A percentile compares a stretch with the other conserved stretches of the same genome.
These are phyloP conservation scores for Furnarius figulus DNA, from an alignment of 2,113 vertebrate genomes.

Conservation along the genomic window DNA sequence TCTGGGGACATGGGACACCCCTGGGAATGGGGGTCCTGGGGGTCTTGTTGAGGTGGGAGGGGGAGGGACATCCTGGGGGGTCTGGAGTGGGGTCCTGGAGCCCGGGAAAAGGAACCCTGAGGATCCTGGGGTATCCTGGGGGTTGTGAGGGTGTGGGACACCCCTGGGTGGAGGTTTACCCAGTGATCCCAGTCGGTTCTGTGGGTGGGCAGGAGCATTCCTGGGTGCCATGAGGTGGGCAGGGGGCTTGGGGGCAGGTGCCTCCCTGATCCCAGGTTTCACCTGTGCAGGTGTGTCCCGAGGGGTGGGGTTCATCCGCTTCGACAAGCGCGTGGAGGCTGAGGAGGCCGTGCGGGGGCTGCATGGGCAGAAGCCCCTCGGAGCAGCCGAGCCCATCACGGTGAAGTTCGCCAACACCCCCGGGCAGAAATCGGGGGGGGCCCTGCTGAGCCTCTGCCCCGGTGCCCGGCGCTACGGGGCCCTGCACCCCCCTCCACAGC, in stretches of 20 bases:
- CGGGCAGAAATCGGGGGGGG: constrained; percentile 94
- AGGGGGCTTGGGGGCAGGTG: no score
- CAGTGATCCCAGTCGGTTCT: neutral
- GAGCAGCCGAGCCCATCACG: constrained; percentile 91
- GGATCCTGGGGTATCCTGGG: no score
- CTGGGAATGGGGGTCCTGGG: no score
- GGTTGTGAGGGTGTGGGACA: neutral
- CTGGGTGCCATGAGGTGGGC: neutral
- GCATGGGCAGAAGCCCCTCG: constrained; percentile 93
- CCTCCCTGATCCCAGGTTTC: neutral
- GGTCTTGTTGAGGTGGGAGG: neutral
- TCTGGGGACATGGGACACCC: no score
- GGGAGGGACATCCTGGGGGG: no score
- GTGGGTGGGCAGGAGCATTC: neutral
- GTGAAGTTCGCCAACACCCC: constrained; percentile 98
- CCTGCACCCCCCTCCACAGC: constrained; percentile 91
- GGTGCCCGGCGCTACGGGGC: constrained; percentile 90
- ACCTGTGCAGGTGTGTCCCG: constrained; percentile 78
- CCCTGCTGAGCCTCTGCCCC: constrained; percentile 93
- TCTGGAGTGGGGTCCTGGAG: no score
- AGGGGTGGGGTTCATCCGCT: constrained; percentile 95
- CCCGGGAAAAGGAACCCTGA: no score
- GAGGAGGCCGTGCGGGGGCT: constrained; percentile 96
- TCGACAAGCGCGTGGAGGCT: constrained; percentile 94
- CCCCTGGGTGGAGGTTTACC: neutral